Base-by-base conservation (phyloP, 2,888 invertebrate genomes). In the Phanerotoma sp. region DNA sequence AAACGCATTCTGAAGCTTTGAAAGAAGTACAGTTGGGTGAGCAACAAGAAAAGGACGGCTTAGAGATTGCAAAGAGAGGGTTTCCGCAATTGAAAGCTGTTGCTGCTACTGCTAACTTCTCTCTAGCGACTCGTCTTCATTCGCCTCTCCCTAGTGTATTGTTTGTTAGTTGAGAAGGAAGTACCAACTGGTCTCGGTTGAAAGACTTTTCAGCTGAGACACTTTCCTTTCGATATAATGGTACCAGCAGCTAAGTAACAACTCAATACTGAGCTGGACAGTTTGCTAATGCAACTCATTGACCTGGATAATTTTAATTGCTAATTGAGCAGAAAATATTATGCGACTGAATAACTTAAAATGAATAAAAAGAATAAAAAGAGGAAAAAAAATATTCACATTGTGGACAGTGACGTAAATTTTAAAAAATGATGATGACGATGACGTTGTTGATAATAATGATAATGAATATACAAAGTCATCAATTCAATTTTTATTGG, bases 131-230 rank as follows among this genome's bases (percentile, higher is more conserved):
- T 49, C 28, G 16, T 30, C 28, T 48, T 48, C 37, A 13, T 48
- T 20, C 35, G 33, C 25, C n/a, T 33, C 28, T 49, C 30, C 10
- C 21, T 38, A 25, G 28, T 28, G 25, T 22, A 51, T 51, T 51
- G 42, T 51, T 35, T 51, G 42, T 51, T 20, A 41, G 50, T 51
- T 51, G 33, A 42, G 41, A 33, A 25, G 33, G 42, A 51, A 41
- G 42, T 51, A 21, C 41, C 33, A 41, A 40, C 25, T 41, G 33
- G 50, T 51, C 20, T 21, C 42, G 50, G 28, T 42, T 51, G 50
- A 51, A 51, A 51, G 41, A 51, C 15, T 51, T 51, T 51, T 51
- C 42, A 32, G 18, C 20, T 15, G 25, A 42, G 22, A 42, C 41
- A 51, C 25, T 51, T 51, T 42, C 35, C 22, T n/a, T 42, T 51